phyloP scores from a whole-genome alignment of 1,140 invertebrate genomes.

The Rhysida immarginata region DNA sequence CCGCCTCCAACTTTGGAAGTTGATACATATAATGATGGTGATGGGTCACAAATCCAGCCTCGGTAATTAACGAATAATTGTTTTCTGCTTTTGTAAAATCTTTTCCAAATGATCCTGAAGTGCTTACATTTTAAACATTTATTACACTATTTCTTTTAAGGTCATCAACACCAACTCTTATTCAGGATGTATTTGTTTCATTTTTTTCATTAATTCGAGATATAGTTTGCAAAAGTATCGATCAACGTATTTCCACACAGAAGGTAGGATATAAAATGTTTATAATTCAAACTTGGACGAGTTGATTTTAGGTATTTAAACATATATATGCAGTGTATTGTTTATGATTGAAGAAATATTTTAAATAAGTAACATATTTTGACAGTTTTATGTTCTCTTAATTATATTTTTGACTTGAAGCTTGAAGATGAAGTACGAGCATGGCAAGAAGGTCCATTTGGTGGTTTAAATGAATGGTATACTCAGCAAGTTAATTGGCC shows the following conservation, averaged over 20 bases:
- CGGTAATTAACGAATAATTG: neutral
- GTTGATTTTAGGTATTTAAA: slow-evolving; percentile 2
- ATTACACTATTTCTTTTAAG: neutral
- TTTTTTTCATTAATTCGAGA: slow-evolving; percentile 29
- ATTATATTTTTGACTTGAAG: slow-evolving; percentile 29
- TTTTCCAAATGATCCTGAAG: too few relatives aligned
- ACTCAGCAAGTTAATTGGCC: slow-evolving; percentile 55
- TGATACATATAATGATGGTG: too few relatives aligned
- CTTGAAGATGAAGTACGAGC: slow-evolving; percentile 56
- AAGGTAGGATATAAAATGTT: neutral
- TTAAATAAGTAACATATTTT: too few relatives aligned
- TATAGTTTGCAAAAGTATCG: slow-evolving; percentile 24
- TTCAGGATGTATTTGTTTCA: slow-evolving; percentile 8
- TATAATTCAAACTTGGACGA: neutral
- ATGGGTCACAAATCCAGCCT: too few relatives aligned
- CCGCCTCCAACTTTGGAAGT: too few relatives aligned
- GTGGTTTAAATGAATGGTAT: slow-evolving; percentile 66
- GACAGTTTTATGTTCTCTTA: too few relatives aligned
- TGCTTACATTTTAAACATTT: too few relatives aligned
- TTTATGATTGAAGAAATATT: too few relatives aligned
- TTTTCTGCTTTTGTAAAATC: neutral
- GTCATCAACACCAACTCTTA: neutral
- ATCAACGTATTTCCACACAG: slow-evolving; percentile 8
- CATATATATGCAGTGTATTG: too few relatives aligned
- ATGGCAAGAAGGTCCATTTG: slow-evolving; percentile 67